Conservation (phyloP, 2,797 vertebrate genomes). For the Sebastes vulpes region DNA sequence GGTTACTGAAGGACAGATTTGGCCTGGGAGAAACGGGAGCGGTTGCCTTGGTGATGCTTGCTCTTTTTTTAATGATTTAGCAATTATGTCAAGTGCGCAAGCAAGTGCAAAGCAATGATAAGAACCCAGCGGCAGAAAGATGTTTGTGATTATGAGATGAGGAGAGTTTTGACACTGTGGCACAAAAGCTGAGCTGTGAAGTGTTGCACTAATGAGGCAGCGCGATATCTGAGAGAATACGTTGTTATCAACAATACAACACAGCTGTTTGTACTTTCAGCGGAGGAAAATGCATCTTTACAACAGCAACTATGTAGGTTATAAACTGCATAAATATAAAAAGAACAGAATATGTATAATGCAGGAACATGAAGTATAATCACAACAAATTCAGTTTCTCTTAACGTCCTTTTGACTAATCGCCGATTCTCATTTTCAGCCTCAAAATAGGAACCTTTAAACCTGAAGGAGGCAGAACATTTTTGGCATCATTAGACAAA, state of each 20-base stretch:
- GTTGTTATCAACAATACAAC: constrained; percentile 27
- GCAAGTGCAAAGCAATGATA: constrained; percentile 22
- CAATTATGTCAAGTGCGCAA: constrained; percentile 23
- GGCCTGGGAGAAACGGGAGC: constrained; percentile 9
- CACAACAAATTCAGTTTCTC: background rate
- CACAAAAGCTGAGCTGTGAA: constrained; percentile 6
- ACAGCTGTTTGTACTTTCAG: background rate
- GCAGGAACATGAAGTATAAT: background rate
- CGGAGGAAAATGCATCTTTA: background rate
- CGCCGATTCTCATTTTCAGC: background rate
- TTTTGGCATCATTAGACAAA: background rate
- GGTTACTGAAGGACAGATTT: constrained; percentile 21
- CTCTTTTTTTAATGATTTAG: background rate
- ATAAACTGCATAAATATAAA: background rate
- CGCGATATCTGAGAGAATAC: constrained; percentile 11
- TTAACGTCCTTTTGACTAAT: background rate
- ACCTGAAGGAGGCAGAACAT: background rate
- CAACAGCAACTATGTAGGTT: background rate
- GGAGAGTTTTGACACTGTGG: constrained; percentile 13
- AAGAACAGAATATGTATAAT: background rate
- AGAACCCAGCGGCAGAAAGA: constrained; percentile 23
- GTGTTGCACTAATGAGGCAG: constrained; percentile 29
- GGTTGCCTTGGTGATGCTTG: constrained; percentile 23
- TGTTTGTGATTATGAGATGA: constrained; percentile 39
- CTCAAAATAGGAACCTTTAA: background rate